Conservation (phyloP, 2,113 vertebrate species). For the Bolborhynchus lineola region DNA sequence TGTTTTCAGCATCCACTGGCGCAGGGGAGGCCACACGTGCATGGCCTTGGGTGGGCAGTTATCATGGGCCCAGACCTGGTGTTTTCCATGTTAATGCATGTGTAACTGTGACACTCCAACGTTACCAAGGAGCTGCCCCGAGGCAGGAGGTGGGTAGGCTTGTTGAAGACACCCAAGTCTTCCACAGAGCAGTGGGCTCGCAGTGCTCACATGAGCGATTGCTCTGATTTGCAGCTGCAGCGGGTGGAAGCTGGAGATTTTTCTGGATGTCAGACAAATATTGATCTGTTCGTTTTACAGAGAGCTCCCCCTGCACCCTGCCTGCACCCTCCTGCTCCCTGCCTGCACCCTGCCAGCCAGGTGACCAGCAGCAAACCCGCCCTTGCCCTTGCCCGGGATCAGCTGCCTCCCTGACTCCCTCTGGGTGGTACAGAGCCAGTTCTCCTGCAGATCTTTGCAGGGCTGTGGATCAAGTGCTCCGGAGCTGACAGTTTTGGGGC, state of each 20-base stretch:
- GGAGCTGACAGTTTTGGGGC: neutral
- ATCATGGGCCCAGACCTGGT: neutral
- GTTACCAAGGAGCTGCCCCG: neutral
- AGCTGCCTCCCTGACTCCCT: neutral
- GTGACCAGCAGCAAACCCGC: neutral
- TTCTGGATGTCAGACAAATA: neutral
- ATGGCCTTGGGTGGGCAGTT: neutral
- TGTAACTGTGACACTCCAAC: neutral
- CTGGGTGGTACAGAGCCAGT: neutral
- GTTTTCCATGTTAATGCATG: neutral
- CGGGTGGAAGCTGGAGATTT: neutral
- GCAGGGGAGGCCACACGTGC: neutral
- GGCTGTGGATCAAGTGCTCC: rapidly evolving
- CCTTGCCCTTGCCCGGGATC: neutral
- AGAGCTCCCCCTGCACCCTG: neutral
- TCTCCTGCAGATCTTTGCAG: neutral
- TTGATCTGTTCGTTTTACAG: neutral
- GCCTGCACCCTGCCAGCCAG: neutral
- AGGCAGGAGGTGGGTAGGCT: neutral
- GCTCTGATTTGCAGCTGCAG: neutral
- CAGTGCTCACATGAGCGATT: neutral
- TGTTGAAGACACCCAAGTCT: neutral
- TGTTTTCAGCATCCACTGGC: neutral
- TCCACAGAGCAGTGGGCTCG: neutral
- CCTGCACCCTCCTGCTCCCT: neutral